phyloP scores from a whole-genome alignment of 2,113 vertebrate genomes.

The Phrynocephalus versicolor region DNA sequence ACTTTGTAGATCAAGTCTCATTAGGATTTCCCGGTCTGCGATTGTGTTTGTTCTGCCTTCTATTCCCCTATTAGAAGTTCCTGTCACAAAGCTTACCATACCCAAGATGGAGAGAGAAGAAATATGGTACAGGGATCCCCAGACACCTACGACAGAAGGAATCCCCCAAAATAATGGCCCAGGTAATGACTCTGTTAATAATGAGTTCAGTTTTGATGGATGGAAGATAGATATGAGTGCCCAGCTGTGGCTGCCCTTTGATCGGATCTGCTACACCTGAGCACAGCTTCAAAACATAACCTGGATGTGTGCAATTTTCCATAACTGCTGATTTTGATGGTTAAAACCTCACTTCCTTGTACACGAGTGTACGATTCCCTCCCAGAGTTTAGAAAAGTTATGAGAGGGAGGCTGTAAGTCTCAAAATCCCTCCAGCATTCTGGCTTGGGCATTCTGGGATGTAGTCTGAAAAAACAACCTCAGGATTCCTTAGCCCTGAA shows the following conservation, averaged over 20 bases:
- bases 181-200: background rate
- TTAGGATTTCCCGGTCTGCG: background rate
- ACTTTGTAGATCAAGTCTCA: background rate
- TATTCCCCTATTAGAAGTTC: slow-evolving; percentile 1
- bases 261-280: background rate
- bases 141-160: background rate
- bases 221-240: background rate
- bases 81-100: background rate
- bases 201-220: background rate
- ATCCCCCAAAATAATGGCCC: background rate
- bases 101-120: slow-evolving; percentile 11
- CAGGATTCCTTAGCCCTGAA: background rate
- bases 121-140: background rate
- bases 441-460: no score
- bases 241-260: no score
- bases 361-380: background rate
- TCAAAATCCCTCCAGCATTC: no score
- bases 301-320: background rate
- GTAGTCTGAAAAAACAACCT: no score
- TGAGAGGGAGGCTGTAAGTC: no score
- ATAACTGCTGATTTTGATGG: background rate
- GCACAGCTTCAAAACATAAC: background rate
- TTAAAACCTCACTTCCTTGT: background rate
- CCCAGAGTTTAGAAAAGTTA: no score
- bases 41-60: background rate